phyloP scores from a whole-genome alignment of 35 echinoderm and acorn worm species.

The Apostichopus japonicus region DNA sequence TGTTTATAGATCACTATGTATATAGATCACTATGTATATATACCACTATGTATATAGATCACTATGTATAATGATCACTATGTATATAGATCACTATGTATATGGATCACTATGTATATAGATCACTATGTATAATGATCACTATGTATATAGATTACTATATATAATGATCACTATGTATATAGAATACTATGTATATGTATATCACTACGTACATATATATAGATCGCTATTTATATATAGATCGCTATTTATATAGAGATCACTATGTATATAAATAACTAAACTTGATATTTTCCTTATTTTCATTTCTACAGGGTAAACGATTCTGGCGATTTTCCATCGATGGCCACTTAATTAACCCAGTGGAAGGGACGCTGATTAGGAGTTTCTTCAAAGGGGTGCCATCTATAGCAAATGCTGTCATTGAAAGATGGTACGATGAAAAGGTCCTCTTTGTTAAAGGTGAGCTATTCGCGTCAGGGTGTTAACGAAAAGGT shows the following conservation, averaged over 20 bases:
- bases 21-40: too few relatives aligned
- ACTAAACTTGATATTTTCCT: not conserved
- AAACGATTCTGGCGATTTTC: slow-evolving; percentile 38
- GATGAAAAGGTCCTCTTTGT: slow-evolving; percentile 63
- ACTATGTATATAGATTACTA: not conserved
- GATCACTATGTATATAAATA: too few relatives aligned
- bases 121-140: too few relatives aligned
- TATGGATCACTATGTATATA: too few relatives aligned
- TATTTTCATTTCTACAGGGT: slow-evolving; percentile 8
- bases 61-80: too few relatives aligned
- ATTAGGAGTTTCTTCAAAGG: slow-evolving; percentile 53
- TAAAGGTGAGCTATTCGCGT: slow-evolving; percentile 62
- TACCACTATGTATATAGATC: too few relatives aligned
- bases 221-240: not conserved
- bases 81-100: too few relatives aligned
- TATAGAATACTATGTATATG: too few relatives aligned
- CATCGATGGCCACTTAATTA: slow-evolving; percentile 52
- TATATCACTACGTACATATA: not conserved
- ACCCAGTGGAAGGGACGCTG: slow-evolving; percentile 38
- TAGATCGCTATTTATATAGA: not conserved
- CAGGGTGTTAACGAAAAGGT: too few relatives aligned
- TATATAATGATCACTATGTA: too few relatives aligned
- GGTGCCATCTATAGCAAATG: slow-evolving; percentile 40
- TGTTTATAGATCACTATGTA: not conserved
- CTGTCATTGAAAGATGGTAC: slow-evolving; percentile 65